Evolutionary conservation across 2,888 invertebrate genomes (phyloP), one percentile per base, ranked within the genome.

Genomic region (Dryadula phaetusa): DNA sequence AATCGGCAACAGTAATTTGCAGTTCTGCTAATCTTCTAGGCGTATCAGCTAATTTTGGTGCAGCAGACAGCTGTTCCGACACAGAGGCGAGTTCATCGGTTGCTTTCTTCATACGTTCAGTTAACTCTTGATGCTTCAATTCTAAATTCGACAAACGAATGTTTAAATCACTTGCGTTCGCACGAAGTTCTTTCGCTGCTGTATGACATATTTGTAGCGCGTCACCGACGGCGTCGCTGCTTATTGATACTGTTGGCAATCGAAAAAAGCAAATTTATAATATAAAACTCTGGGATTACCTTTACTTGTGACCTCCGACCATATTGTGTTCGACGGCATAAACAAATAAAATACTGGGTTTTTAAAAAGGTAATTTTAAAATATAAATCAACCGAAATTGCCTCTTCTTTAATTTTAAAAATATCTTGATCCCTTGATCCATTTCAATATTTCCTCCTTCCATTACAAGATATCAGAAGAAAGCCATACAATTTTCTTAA

Each of bases 141-240:
- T 94, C 94, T 40, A 96, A 83, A 70, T 93, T 93, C 1, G 89
- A 89, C 20, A 96, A 84, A 75, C 94, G 93, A 58, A 82, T 83
- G 74, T 93, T 94, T 62, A 96, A 90, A 62, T 90, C 88, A 32
- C 94, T 95, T 74, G 95, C 95, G 83, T 96, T 96, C 71, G 94
- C 94, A 70, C 94, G 93, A 49, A 96, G 86, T 75, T 94, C 94
- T 79, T 94, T 94, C 10, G 95, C 94, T 7, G 95, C 92, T 12
- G 95, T 94, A 81, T 96, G 96, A 83, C 95, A 96, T 78, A 94
- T 92, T 84, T 96, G 96, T 61, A 96, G 82, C 1, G 94, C 95
- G 80, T 95, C 95, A 61, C 95, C 95, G 74, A 96, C 94, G 68
- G 94, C 94, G 82, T 94, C 94, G 82, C 94, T 96, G 79, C 95